Percentiles rank a stretch among this genome's conserved stretches.
These are phyloP conservation scores for Cyanistes caeruleus DNA, from an alignment of 2,113 vertebrate genomes.

Conservation along the genomic window DNA sequence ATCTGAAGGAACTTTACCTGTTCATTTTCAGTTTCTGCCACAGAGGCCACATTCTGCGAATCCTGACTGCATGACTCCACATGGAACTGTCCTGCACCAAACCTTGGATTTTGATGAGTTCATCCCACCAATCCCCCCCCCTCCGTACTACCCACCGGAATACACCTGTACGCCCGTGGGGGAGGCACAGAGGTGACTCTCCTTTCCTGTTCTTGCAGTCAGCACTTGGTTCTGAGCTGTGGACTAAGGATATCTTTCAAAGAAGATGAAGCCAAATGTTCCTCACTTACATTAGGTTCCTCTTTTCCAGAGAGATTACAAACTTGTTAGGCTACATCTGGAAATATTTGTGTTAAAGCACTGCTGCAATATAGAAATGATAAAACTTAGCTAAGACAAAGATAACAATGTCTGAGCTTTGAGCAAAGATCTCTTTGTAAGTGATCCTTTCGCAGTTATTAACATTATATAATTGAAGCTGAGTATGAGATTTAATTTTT, in stretches of 20 bases:
- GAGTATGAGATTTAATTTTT: neutral
- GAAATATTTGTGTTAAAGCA: neutral
- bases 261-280: neutral
- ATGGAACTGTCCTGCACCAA: constrained; percentile 90
- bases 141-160: constrained; percentile 96
- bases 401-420: neutral
- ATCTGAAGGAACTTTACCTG: neutral
- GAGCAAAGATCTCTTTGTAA: neutral
- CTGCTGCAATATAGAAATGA: neutral
- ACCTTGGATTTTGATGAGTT: constrained; percentile 97
- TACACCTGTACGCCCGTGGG: constrained; percentile 90
- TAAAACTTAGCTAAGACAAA: neutral
- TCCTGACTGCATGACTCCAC: constrained; percentile 90
- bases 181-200: constrained; percentile 86
- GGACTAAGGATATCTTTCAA: neutral
- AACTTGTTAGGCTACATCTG: neutral
- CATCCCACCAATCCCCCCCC: constrained; percentile 92
- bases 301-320: neutral
- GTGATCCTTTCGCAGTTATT: neutral
- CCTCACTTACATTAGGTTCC: neutral
- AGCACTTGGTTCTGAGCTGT: neutral
- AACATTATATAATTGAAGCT: neutral
- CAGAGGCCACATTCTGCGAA: constrained; percentile 84
- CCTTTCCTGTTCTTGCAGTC: neutral
- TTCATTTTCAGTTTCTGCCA: constrained; percentile 89